Evolutionary conservation across 1,140 invertebrate species (phyloP).

Genomic region (Archegozetes longisetosus): DNA sequence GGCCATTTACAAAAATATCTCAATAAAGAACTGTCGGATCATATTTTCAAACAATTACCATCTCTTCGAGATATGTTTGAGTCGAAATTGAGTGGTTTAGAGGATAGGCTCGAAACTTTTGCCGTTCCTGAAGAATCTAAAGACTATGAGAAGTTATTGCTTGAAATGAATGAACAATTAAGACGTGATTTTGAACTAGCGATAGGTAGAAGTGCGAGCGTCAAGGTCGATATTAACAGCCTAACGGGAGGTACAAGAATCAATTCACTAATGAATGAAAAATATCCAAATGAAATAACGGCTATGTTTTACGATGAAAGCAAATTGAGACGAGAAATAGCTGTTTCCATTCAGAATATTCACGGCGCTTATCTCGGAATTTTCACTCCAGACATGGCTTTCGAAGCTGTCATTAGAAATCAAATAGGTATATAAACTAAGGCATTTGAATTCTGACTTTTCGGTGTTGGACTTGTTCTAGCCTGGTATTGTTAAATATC

Average conservation of each 20-base stretch:
- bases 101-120: background rate
- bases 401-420: constrained; percentile 97
- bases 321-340: constrained; percentile 36
- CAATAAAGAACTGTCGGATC: constrained; percentile 37
- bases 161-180: background rate
- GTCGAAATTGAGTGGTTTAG: background rate
- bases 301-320: constrained; percentile 34
- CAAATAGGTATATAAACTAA: constrained; percentile 69
- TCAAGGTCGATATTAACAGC: background rate
- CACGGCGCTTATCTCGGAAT: constrained; percentile 51
- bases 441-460: background rate
- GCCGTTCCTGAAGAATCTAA: background rate
- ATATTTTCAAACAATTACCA: constrained; percentile 15
- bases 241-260: constrained; percentile 14
- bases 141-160: background rate
- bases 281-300: background rate
- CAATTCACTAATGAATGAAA: background rate
- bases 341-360: constrained; percentile 37
- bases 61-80: background rate
- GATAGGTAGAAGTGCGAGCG: background rate
- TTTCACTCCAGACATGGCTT: constrained; percentile 98
- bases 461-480: too few relatives aligned
- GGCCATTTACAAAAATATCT: constrained; percentile 89
- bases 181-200: background rate
- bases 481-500: too few relatives aligned